Evolutionary conservation across 1,140 invertebrate genomes (phyloP), one percentile per base, ranked within the genome.

Genomic region (Ruditapes philippinarum): DNA sequence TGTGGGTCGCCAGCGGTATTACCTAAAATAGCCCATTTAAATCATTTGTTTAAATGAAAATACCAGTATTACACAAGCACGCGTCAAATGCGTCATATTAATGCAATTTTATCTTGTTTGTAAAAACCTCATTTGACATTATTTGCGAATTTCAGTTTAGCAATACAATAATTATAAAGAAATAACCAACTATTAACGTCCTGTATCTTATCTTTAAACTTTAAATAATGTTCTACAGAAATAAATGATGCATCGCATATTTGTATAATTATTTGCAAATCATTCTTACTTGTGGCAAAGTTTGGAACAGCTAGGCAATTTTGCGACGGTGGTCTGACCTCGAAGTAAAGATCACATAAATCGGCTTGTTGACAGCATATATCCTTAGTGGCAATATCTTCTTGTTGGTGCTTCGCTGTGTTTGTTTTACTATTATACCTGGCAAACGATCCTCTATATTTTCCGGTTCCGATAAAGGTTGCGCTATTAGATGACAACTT

Each of bases 1-100:
- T 99, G 99, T 0, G 98, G 98, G 96, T 99, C 98, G 0, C 98
- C 99, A 9, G 33, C 65, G 1, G 11, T 0, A n/a, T 25, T 84
- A 62, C 81, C 81, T 84, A 38, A 25, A 28, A 60, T n/a, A n/a
- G n/a, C n/a, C n/a, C 19, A 60, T 7, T 45, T 7, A 45, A 45
- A 45, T 45, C 5, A 7, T 5, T 45, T 45, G 42, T 45, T 45
- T 7, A 45, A 7, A 45, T 45, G 42, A 5, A 5, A 51, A 57
- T n/a, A 57, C 54, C 9, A n/a, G 54, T 57, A 25, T 57, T 57
- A 22, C 54, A 57, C n/a, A n/a, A n/a, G n/a, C n/a, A n/a, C n/a
- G n/a, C n/a, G n/a, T n/a, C n/a, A n/a, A n/a, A n/a, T n/a, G n/a
- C n/a, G n/a, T n/a, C n/a, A n/a, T n/a, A n/a, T n/a, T n/a, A n/a